Evolutionary conservation across 1,140 invertebrate species (phyloP), one percentile per base, ranked within the genome.

Genomic region (Gryon sp.): DNA sequence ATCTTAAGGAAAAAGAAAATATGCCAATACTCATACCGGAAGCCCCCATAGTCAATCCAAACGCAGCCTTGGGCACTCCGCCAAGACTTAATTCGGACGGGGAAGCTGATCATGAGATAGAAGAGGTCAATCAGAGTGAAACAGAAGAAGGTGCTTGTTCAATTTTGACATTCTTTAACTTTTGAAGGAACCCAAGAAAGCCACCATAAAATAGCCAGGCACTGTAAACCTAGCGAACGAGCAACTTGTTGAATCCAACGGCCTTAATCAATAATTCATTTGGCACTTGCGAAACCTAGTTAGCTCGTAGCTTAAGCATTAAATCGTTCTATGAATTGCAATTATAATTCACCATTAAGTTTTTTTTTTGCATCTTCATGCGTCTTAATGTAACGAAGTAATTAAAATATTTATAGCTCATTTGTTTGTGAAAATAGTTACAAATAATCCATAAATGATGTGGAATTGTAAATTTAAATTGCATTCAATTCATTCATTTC

Each of bases 41-140:
- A 57, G 88, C 87, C 12, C 86, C 88, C 22, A 82, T 89, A 53
- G 87, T 89, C 2, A 89, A 89, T 84, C 88, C 88, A 0, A 89
- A 89, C 55, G 88, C 86, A 28, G 88, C 87, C 14, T 80, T 89
- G 38, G 88, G 88, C 36, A 89, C 88, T 14, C 88, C 88, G 20
- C 88, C 88, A 19, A 86, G 88, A 82, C 81, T 88, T 30, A 87
- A 85, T 82, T 87, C 82, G 7, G 87, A 88, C 20, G 84, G 84
- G 2, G 88, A 88, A 48, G 84, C 80, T 0, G 86, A 88, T 60
- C 79, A 82, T 19, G 87, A 88, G 26, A 80, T 82, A n/a, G 86
- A 88, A 55, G 86, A 87, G 41, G 78, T 86, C 53, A 83, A 87
- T 45, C 82, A 84, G 11, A 87, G 85, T 75, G 86, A 72, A 20